These are phyloP conservation scores for Drosophila oshimai DNA, from an alignment of 1,140 invertebrate species.

Conservation along the genomic window DNA sequence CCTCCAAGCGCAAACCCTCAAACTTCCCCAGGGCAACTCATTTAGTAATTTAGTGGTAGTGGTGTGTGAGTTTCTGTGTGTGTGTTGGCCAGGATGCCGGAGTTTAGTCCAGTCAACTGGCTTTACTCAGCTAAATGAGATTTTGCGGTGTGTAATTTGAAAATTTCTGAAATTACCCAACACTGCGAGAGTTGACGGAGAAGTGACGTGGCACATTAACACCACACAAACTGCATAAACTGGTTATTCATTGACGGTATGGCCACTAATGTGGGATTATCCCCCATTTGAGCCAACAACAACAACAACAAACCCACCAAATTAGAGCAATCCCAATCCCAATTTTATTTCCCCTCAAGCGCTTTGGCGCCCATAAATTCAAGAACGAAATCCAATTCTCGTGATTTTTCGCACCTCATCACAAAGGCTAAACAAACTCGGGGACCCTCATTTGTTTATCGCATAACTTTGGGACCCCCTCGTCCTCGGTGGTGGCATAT, in stretches of 20 bases:
- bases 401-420: constrained; percentile 68
- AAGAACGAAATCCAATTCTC: constrained; percentile 38
- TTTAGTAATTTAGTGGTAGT: constrained; percentile 49
- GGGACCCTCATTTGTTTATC: constrained; percentile 12
- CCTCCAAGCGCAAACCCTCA: neutral
- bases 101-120: constrained; percentile 42
- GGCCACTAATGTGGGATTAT: constrained; percentile 13
- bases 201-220: constrained; percentile 23
- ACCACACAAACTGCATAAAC: neutral
- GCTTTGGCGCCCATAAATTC: too few relatives aligned
- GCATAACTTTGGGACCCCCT: constrained; percentile 18
- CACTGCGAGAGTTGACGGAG: constrained; percentile 1
- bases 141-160: constrained; percentile 52
- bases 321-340: neutral
- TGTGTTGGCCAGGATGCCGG: neutral
- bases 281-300: neutral
- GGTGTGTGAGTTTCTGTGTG: neutral
- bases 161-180: constrained; percentile 49
- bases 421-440: neutral
- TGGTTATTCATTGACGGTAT: constrained; percentile 1
- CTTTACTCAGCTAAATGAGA: constrained; percentile 55
- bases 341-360: too few relatives aligned
- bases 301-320: neutral
- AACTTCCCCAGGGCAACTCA: constrained; percentile 11
- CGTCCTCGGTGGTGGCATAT: constrained; percentile 18